A percentile compares a stretch with the other conserved stretches of the same genome.
Evolutionary conservation across 2,113 vertebrate species (phyloP).

Genomic region (Phylloscopus trochiloides): DNA sequence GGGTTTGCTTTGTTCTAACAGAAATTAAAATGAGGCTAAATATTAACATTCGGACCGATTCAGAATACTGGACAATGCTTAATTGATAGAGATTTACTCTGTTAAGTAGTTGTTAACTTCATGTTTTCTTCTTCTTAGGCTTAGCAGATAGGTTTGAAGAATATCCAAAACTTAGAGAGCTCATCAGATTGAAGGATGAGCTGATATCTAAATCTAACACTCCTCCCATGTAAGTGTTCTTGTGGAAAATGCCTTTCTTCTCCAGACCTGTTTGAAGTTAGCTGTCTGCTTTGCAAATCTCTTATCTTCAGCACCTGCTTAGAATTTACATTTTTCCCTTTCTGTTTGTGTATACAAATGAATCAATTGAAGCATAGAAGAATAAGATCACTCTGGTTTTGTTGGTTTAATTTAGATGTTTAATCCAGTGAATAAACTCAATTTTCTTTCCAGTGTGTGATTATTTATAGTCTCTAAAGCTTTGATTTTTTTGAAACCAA

Average conservation of each 20-base stretch:
- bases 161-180: constrained; percentile 95
- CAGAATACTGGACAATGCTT: neutral
- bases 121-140: constrained; percentile 75
- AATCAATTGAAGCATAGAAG: neutral
- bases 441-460: neutral
- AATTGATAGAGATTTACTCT: neutral
- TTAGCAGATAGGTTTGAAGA: constrained; percentile 98
- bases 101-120: constrained; percentile 24
- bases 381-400: neutral
- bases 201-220: constrained; percentile 93
- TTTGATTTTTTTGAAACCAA: neutral
- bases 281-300: constrained; percentile 16
- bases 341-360: neutral
- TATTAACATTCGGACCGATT: neutral
- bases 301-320: constrained; percentile 15
- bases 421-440: neutral
- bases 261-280: constrained; percentile 39
- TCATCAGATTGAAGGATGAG: constrained; percentile 96
- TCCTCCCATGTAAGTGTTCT: constrained; percentile 89
- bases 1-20: neutral
- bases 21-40: neutral
- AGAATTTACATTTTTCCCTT: constrained; percentile 4
- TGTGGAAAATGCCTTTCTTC: constrained; percentile 39
- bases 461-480: neutral
- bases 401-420: neutral